Percentiles rank a stretch among this genome's conserved stretches.
These are phyloP conservation scores for Labeo rohita DNA, from an alignment of 2,113 vertebrate genomes.

Conservation along the genomic window DNA sequence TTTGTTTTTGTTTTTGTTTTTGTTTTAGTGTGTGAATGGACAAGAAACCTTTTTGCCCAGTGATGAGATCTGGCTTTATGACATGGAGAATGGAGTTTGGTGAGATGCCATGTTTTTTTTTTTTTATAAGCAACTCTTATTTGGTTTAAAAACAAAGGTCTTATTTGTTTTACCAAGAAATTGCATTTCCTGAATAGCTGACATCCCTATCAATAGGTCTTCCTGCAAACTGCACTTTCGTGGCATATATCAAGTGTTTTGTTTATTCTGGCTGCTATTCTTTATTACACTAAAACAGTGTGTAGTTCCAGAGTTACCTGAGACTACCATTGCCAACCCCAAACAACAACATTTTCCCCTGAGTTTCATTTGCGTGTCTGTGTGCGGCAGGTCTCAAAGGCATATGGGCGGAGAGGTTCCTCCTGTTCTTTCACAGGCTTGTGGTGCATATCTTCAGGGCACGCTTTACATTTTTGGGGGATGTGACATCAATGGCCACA, in stretches of 20 bases:
- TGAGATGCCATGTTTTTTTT: slow-evolving; percentile 66
- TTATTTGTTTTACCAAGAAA: neutral
- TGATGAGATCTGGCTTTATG: slow-evolving; percentile 92
- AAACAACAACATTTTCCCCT: neutral
- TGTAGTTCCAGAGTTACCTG: neutral
- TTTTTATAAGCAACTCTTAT: neutral
- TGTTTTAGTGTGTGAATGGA: slow-evolving; percentile 81
- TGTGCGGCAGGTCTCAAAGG: slow-evolving; percentile 80
- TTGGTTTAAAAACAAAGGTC: neutral
- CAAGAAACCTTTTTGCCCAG: slow-evolving; percentile 87
- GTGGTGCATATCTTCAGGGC: slow-evolving; percentile 81
- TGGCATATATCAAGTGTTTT: neutral
- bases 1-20: neutral
- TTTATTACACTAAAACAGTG: neutral
- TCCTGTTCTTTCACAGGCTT: slow-evolving; percentile 83
- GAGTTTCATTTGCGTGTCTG: slow-evolving; percentile 33
- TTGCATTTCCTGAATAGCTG: neutral
- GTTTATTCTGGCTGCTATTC: neutral
- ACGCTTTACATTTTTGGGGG: slow-evolving; percentile 91
- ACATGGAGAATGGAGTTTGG: slow-evolving; percentile 87
- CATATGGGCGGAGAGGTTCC: slow-evolving; percentile 86
- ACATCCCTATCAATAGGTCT: neutral
- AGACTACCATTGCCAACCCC: neutral
- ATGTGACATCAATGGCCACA: slow-evolving; percentile 84
- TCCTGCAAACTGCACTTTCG: neutral